These are phyloP conservation scores for Limnephilus lunatus DNA, from an alignment of 2,888 invertebrate species.

Conservation along the genomic window DNA sequence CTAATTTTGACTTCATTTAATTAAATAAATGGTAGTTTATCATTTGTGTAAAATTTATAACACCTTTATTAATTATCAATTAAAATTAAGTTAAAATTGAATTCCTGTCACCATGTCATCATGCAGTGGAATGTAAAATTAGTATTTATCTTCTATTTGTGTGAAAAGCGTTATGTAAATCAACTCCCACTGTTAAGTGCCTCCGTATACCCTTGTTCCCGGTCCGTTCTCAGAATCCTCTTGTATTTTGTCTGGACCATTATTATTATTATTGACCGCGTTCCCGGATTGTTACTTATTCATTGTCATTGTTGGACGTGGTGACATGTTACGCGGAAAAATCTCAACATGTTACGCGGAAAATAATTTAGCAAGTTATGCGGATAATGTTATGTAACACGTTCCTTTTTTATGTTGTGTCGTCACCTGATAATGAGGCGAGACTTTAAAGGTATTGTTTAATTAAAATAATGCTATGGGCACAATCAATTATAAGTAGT, in stretches of 20 bases:
- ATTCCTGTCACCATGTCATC: neutral
- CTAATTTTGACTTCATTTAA: too few species aligned
- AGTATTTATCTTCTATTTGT: neutral
- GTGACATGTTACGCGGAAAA: slow-evolving; percentile 3
- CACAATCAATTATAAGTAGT: slow-evolving; percentile 9
- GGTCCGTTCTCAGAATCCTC: neutral
- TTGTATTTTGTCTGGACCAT: neutral
- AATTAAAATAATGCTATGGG: slow-evolving; percentile 27
- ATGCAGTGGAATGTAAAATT: neutral
- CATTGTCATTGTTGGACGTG: slow-evolving; percentile 10
- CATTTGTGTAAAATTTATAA: too few species aligned
- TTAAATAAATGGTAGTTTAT: too few species aligned
- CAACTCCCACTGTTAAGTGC: neutral
- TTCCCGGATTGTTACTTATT: neutral
- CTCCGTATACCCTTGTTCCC: neutral
- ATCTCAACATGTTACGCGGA: neutral
- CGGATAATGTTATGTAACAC: neutral
- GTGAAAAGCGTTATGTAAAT: neutral
- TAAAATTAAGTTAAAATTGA: neutral
- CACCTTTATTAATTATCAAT: neutral
- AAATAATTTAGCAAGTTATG: neutral
- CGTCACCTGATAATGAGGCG: neutral
- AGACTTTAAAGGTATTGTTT: slow-evolving; percentile 34
- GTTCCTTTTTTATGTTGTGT: neutral
- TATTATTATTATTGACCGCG: neutral